A percentile compares a stretch with the other conserved stretches of the same genome.
Evolutionary conservation across 1,140 invertebrate species (phyloP).

Genomic region (Aphaenogaster rudis): DNA sequence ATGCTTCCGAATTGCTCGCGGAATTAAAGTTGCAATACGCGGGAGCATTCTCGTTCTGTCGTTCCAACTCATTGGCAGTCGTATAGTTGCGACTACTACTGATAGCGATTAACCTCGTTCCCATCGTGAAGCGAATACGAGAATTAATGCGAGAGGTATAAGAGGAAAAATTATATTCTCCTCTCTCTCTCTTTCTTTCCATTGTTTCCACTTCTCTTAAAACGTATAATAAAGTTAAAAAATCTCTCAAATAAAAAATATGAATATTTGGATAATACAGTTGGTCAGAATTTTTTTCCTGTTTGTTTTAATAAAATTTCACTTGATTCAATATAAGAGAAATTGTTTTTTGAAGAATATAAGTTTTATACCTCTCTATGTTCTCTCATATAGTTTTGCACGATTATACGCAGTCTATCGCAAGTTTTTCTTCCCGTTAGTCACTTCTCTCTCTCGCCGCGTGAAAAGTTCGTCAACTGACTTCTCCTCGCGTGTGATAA

Average conservation of each 20-base stretch:
- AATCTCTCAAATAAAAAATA: not conserved
- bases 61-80: not conserved
- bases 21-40: conserved; percentile 3
- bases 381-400: not conserved
- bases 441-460: not conserved
- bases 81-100: not conserved
- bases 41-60: not conserved
- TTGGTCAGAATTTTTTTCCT: not conserved
- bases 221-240: not conserved
- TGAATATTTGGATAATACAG: not conserved
- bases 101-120: not conserved
- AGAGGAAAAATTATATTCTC: not conserved
- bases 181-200: not conserved
- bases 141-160: not conserved
- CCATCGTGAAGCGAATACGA: not conserved
- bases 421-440: not conserved
- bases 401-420: not conserved
- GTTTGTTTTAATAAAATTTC: not conserved
- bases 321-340: not conserved
- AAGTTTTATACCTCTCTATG: not conserved
- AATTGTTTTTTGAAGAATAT: not conserved
- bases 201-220: not conserved
- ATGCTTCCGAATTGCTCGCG: not conserved
- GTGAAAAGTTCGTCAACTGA: conserved; percentile 33
- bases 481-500: conserved; percentile 20